Conservation (phyloP, 2,888 invertebrate species). For the Amphiduros pacificus region DNA sequence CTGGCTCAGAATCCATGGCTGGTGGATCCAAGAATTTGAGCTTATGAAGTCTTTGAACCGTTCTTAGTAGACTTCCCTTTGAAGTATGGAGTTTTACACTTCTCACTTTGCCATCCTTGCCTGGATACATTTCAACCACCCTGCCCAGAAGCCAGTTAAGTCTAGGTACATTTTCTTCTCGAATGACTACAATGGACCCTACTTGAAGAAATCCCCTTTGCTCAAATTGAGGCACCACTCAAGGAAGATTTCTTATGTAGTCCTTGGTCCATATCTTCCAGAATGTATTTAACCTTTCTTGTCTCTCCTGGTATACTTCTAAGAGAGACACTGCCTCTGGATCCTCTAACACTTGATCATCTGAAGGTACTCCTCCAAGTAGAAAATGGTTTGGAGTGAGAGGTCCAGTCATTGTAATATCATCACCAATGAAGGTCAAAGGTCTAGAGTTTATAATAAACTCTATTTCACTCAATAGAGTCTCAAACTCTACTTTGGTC, state of each 20-base stretch:
- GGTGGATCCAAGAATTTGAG: no score
- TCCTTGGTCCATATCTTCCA: not conserved
- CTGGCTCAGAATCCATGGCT: no score
- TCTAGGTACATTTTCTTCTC: no score
- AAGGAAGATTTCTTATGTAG: not conserved
- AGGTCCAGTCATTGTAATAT: not conserved
- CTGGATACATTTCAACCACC: no score
- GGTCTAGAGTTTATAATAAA: not conserved
- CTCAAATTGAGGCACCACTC: no score
- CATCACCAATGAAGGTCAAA: constrained; percentile 1
- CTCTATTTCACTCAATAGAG: not conserved
- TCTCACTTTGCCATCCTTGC: no score
- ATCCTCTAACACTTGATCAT: not conserved
- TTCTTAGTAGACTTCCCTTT: no score
- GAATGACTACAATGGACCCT: no score
- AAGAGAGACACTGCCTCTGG: not conserved
- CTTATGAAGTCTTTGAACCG: no score
- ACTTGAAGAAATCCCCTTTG: no score
- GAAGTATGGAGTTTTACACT: no score
- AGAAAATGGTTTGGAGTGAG: not conserved
- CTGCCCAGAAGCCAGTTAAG: no score
- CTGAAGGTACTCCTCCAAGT: not conserved
- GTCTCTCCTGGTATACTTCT: not conserved
- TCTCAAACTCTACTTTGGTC: not conserved
- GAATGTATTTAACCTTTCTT: not conserved